phyloP scores from a whole-genome alignment of 2,113 vertebrate species.

The Eolophus roseicapilla region DNA sequence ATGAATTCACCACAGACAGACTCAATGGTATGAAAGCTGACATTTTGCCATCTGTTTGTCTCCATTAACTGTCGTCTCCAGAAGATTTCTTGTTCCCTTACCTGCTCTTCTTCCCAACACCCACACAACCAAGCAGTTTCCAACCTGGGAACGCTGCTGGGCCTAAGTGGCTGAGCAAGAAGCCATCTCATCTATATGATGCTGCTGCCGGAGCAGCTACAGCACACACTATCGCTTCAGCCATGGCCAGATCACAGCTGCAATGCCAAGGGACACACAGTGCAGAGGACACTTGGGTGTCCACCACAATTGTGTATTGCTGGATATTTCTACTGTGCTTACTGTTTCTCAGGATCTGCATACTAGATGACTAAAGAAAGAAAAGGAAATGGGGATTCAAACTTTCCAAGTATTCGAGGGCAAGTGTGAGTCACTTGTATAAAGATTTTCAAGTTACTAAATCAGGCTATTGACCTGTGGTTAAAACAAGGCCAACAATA shows the following conservation, averaged over 20 bases:
- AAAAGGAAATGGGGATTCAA: background rate
- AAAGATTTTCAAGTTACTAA: background rate
- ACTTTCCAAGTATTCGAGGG: background rate
- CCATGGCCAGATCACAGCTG: background rate
- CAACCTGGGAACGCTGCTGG: background rate
- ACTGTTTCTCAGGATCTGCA: background rate
- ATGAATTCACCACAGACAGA: background rate
- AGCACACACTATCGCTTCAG: background rate
- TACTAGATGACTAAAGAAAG: background rate
- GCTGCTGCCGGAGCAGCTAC: background rate
- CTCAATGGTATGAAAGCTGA: background rate
- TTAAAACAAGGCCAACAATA: background rate
- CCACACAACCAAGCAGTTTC: background rate
- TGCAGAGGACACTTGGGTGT: background rate
- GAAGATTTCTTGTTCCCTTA: background rate
- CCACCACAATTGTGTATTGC: background rate
- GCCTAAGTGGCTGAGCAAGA: background rate
- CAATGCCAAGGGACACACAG: accelerated
- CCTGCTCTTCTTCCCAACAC: background rate
- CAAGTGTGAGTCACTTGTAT: background rate
- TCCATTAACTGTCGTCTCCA: background rate
- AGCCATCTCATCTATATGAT: background rate
- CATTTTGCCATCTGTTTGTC: background rate
- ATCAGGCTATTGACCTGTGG: background rate
- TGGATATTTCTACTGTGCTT: background rate